These are phyloP conservation scores for Pelobates fuscus DNA, from an alignment of 2,113 vertebrate species.

Conservation along the genomic window DNA sequence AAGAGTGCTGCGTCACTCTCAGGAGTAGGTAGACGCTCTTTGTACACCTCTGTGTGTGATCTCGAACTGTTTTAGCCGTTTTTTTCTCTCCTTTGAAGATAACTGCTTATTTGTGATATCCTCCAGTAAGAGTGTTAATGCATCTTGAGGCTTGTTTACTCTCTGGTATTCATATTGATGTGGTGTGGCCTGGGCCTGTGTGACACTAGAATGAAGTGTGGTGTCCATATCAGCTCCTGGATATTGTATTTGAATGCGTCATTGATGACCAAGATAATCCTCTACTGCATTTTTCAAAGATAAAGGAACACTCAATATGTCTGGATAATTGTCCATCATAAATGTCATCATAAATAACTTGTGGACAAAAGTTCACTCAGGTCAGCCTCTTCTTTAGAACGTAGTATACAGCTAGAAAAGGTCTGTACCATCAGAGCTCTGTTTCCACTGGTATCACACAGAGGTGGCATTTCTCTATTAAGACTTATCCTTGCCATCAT, in stretches of 20 bases:
- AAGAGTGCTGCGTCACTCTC: conserved; percentile 76
- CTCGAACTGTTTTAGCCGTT: conserved; percentile 83
- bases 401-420: conserved; percentile 81
- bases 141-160: conserved; percentile 65
- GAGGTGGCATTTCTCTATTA: conserved; percentile 75
- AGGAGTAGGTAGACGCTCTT: conserved; percentile 76
- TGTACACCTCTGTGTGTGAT: conserved; percentile 81
- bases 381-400: conserved; percentile 82
- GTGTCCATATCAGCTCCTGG: conserved; percentile 72
- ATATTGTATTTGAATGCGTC: conserved; percentile 81
- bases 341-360: conserved; percentile 81
- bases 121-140: conserved; percentile 73
- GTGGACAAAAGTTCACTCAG: conserved; percentile 83
- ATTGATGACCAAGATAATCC: conserved; percentile 72
- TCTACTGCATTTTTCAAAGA: conserved; percentile 74
- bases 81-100: conserved; percentile 82
- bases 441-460: conserved; percentile 74
- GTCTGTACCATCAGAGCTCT: conserved; percentile 80
- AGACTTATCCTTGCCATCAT: conserved; percentile 78
- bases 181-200: conserved; percentile 67
- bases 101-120: conserved; percentile 74
- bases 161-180: conserved; percentile 78
- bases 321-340: conserved; percentile 80
- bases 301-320: conserved; percentile 72
- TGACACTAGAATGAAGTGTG: conserved; percentile 62